phyloP scores from a whole-genome alignment of 2,888 invertebrate species.

The Cacoxenus indagator region DNA sequence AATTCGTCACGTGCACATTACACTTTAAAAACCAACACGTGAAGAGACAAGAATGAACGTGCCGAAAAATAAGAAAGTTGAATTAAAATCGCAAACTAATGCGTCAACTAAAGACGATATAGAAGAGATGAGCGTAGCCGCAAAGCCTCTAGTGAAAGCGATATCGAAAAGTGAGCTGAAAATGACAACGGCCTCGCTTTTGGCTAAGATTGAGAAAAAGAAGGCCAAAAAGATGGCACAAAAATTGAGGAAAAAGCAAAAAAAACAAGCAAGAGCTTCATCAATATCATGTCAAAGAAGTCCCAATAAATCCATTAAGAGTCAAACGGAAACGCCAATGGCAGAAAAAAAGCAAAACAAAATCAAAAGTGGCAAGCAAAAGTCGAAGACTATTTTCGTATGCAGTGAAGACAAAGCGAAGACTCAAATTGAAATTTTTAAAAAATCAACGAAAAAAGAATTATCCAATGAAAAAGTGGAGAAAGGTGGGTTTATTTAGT shows the following conservation, averaged over 20 bases:
- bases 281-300: neutral
- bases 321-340: slow-evolving; percentile 13
- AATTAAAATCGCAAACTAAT: slow-evolving; percentile 34
- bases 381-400: too few relatives aligned
- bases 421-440: too few relatives aligned
- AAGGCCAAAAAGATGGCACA: slow-evolving; percentile 57
- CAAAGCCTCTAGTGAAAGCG: slow-evolving; percentile 26
- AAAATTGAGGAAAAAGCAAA: slow-evolving; percentile 49
- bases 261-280: slow-evolving; percentile 28
- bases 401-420: too few relatives aligned
- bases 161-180: slow-evolving; percentile 24
- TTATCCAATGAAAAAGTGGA: slow-evolving; percentile 32
- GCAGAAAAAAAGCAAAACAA: slow-evolving; percentile 34
- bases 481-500: slow-evolving; percentile 33
- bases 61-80: slow-evolving; percentile 35
- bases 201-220: slow-evolving; percentile 55
- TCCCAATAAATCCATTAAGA: neutral
- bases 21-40: neutral
- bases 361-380: slow-evolving; percentile 1
- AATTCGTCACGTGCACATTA: too few relatives aligned
- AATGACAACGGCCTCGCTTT: slow-evolving; percentile 14
- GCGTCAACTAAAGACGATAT: slow-evolving; percentile 26
- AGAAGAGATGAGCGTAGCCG: slow-evolving; percentile 6
- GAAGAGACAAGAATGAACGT: slow-evolving; percentile 37
- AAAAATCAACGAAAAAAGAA: slow-evolving; percentile 24